Percentiles rank a stretch among this genome's conserved stretches.
phyloP scores from a whole-genome alignment of 2,113 vertebrate genomes.

The Carettochelys insculpta region DNA sequence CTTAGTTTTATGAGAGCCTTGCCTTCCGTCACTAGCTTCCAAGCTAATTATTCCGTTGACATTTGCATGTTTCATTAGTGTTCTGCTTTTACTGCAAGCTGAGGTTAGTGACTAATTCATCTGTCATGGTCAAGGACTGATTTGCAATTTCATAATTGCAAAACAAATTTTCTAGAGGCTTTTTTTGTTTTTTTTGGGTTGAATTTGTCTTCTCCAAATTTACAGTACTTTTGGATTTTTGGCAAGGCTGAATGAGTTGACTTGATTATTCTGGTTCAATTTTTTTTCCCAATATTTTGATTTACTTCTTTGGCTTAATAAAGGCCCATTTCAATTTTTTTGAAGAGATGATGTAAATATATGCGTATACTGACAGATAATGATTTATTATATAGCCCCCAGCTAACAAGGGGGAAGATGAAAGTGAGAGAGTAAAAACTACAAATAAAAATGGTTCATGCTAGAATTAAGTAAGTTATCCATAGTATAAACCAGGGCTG shows the following conservation, averaged over 20 bases:
- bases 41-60: constrained; percentile 68
- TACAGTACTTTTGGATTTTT: fast-evolving
- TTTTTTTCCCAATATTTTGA: not conserved
- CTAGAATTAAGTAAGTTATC: not conserved
- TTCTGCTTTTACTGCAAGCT: constrained; percentile 51
- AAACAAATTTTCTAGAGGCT: not conserved
- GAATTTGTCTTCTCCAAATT: not conserved
- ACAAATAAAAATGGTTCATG: not conserved
- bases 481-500: too few species aligned
- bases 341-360: not conserved
- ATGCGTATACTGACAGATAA: fast-evolving
- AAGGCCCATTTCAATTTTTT: not conserved
- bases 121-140: constrained; percentile 49
- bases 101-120: constrained; percentile 62
- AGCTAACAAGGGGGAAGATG: not conserved
- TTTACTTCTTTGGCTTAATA: not conserved
- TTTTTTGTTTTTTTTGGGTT: not conserved
- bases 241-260: not conserved
- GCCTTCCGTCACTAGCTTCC: constrained; percentile 61
- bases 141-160: constrained; percentile 59
- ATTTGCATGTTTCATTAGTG: constrained; percentile 71
- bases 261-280: not conserved
- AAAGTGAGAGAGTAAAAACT: not conserved
- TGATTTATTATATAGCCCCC: not conserved
- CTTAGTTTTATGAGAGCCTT: too few species aligned